Evolutionary conservation across 2,888 invertebrate species (phyloP), one percentile per base, ranked within the genome.

Genomic region (Drosophila phalerata): DNA sequence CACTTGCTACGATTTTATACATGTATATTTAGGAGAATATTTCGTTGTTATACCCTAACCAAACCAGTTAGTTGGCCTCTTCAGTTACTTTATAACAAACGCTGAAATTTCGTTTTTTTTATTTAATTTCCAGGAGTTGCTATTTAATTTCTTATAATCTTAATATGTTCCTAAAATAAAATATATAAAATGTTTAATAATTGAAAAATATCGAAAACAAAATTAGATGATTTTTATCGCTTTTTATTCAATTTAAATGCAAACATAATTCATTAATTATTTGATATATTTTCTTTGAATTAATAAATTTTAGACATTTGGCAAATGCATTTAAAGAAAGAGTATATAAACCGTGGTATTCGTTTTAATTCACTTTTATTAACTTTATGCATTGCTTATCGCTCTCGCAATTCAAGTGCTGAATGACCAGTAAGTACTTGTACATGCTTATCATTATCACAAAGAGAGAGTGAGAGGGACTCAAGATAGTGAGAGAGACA

Each of bases 371-470:
- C 9, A 2, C 3, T 28, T 10, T n/a, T 22, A 9, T 48, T 38
- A 49, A 47, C 40, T 55, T 57, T 53, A n/a, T 42, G 19, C 49
- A 28, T 5, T 56, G 25, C 51, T 72, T 72, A 67, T 72, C 61
- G 28, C 47, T 4, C 13, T 45, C 45, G 19, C 15, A 38, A 15
- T 17, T 28, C 10, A 34, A 3, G 43, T 17, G 11, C 48, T 17
- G 37, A 19, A 42, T 15, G 34, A 19, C 25, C 17, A 56, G 13
- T 38, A 10, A 43, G 11, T 37, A 37, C 5, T 37, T 37, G n/a
- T n/a, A 47, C 6, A n/a, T 34, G 45, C 42, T 65, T 49, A 49
- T 49, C 49, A 34, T 45, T 55, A 17, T 4, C 9, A 45, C 37
- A 28, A 19, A 9, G 5, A 11, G 3, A 19, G 8, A n/a, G 11